Evolutionary conservation across 2,888 invertebrate species (phyloP), one percentile per base, ranked within the genome.

Genomic region (Trichopoda pennipes): DNA sequence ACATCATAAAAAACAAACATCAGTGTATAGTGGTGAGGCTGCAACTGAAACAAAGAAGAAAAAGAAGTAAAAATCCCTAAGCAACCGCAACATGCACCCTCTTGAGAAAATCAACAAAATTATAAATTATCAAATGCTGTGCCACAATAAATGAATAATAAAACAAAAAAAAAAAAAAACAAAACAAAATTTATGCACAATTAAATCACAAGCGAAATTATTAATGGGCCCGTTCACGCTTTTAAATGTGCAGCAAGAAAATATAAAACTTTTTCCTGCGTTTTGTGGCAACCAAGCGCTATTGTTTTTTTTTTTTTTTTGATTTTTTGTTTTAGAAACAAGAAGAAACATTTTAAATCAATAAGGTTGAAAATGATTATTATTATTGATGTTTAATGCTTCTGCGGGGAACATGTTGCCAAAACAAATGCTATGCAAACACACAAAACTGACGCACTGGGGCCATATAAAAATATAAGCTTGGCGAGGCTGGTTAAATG

Each of bases 161-260:
- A 73, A 64, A 58, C 12, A 58, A 58, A 66, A 51, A 7, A 14
- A 47, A 73, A 56, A 8, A 80, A 68, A 23, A 64, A 49, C 12
- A 42, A 51, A 75, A 91, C 89, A 89, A 91, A 91, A 91, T 91
- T 90, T 91, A 91, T 91, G 90, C 90, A 90, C 89, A 91, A 91
- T 90, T 90, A 91, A 91, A 91, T 91, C 90, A 90, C 88, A 89
- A 89, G 87, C 88, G 90, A 90, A 90, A 91, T 91, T 91, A 91
- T 91, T 91, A 91, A 91, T 91, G 91, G 90, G 90, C 88, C 89
- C 91, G 90, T 91, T 91, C 91, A 91, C 91, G 91, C 91, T 91
- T 91, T 90, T 90, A 90, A 91, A 83, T 82, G 61, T 68, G 83
- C 55, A 49, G 56, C 72, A 23, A 72, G 8, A 6, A 28, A 28